Conservation (phyloP, 1,140 invertebrate species). For the Magallana angulata region DNA sequence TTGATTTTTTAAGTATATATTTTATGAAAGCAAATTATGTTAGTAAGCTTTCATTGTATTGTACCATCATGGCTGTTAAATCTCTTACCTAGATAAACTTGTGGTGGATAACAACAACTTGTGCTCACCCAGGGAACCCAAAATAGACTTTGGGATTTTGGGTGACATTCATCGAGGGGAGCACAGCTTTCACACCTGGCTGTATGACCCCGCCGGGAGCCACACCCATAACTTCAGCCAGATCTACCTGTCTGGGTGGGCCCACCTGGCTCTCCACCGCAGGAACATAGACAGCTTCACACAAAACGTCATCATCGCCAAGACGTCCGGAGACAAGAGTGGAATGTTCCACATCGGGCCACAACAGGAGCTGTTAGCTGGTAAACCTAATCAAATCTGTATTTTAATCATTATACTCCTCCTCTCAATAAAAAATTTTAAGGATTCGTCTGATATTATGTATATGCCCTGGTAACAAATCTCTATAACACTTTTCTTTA, state of each 20-base stretch:
- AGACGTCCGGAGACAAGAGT: conserved; percentile 69
- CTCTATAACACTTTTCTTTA: too few species aligned
- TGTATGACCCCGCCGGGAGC: conserved; percentile 58
- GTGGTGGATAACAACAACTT: conserved; percentile 66
- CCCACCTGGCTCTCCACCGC: conserved; percentile 68
- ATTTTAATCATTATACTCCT: too few species aligned
- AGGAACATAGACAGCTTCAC: conserved; percentile 60
- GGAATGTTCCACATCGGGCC: conserved; percentile 69
- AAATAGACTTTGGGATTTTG: conserved; percentile 64
- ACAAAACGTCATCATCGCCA: conserved; percentile 64
- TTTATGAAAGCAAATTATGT: too few species aligned
- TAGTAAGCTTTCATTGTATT: too few species aligned
- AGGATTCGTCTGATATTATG: too few species aligned
- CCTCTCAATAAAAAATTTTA: neutral
- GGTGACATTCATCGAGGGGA: conserved; percentile 62
- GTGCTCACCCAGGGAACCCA: conserved; percentile 59
- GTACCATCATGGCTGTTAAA: too few species aligned
- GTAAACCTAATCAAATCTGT: too few species aligned
- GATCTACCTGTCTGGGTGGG: conserved; percentile 62
- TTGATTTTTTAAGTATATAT: too few species aligned
- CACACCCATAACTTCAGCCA: conserved; percentile 49
- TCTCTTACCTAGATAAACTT: conserved; percentile 44
- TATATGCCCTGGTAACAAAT: too few species aligned
- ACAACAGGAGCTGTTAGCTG: conserved; percentile 60
- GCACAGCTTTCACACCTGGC: conserved; percentile 70